Conservation (phyloP, 2,888 invertebrate species). For the Cerceris rybyensis region DNA sequence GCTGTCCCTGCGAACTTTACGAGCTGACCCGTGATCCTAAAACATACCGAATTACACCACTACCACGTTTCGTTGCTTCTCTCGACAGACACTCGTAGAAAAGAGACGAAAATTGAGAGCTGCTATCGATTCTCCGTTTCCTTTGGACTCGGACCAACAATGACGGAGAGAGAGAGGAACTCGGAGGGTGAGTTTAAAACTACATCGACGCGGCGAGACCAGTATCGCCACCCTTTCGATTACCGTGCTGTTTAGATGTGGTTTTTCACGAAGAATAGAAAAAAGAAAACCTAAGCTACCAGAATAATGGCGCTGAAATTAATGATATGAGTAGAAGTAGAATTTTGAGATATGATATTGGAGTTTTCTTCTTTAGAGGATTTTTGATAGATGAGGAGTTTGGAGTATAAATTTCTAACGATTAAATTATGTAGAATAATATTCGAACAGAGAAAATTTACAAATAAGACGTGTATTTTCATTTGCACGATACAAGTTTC, state of each 20-base stretch:
- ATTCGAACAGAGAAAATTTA: too few relatives aligned
- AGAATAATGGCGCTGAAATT: too few relatives aligned
- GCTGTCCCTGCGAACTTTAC: constrained; percentile 70
- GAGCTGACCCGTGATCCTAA: constrained; percentile 73
- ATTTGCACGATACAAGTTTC: too few relatives aligned
- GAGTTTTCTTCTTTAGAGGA: too few relatives aligned
- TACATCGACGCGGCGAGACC: constrained; percentile 29
- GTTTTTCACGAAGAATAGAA: too few relatives aligned
- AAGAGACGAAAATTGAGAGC: constrained; percentile 65
- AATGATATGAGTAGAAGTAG: too few relatives aligned
- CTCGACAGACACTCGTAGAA: constrained; percentile 34
- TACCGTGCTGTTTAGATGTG: not conserved
- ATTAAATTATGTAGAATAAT: too few relatives aligned
- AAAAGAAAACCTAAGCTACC: too few relatives aligned
- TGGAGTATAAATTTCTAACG: too few relatives aligned
- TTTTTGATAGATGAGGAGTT: too few relatives aligned
- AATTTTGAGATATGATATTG: too few relatives aligned
- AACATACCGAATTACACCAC: constrained; percentile 75
- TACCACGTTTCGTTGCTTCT: constrained; percentile 53
- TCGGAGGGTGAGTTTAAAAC: constrained; percentile 25
- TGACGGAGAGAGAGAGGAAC: constrained; percentile 11
- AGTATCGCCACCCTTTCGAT: constrained; percentile 44
- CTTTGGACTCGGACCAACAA: constrained; percentile 64
- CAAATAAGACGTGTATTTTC: too few relatives aligned
- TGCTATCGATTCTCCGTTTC: constrained; percentile 60